A percentile compares a stretch with the other conserved stretches of the same genome.
Conservation (phyloP, 2,888 invertebrate species). For the Dysmachus trigonus region DNA sequence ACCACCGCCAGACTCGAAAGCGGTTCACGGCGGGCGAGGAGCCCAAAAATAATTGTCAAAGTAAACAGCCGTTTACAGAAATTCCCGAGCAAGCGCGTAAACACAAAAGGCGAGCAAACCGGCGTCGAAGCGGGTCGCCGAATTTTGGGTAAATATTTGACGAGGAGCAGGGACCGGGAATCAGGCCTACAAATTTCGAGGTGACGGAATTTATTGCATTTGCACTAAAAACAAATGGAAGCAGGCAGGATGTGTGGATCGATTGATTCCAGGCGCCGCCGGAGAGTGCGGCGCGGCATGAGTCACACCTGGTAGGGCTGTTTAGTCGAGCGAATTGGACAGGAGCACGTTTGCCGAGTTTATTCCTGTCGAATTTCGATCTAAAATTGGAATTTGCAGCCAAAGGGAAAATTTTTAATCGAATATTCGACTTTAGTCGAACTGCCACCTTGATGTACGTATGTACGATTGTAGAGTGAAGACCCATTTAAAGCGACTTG, state of each 20-base stretch:
- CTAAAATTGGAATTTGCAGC: neutral
- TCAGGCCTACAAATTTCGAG: neutral
- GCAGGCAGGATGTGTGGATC: neutral
- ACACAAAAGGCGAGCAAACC: neutral
- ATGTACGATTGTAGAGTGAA: too few species aligned
- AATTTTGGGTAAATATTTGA: neutral
- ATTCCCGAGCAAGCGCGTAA: neutral
- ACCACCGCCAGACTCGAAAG: neutral
- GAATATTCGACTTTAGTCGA: neutral
- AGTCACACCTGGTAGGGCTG: neutral
- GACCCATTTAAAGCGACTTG: too few species aligned
- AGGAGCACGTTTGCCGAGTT: neutral
- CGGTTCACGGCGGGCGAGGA: neutral
- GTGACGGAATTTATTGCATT: conserved; percentile 2
- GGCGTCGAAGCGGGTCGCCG: neutral
- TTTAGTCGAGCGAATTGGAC: neutral
- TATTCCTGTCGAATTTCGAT: neutral
- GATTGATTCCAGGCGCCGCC: neutral
- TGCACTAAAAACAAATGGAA: neutral
- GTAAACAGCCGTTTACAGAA: neutral
- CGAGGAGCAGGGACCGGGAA: neutral
- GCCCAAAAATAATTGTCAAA: neutral
- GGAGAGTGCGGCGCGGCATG: neutral
- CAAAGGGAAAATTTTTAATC: neutral
- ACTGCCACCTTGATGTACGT: too few species aligned